These are phyloP conservation scores for Mobula hypostoma DNA, from an alignment of 2,113 vertebrate genomes.

Conservation along the genomic window DNA sequence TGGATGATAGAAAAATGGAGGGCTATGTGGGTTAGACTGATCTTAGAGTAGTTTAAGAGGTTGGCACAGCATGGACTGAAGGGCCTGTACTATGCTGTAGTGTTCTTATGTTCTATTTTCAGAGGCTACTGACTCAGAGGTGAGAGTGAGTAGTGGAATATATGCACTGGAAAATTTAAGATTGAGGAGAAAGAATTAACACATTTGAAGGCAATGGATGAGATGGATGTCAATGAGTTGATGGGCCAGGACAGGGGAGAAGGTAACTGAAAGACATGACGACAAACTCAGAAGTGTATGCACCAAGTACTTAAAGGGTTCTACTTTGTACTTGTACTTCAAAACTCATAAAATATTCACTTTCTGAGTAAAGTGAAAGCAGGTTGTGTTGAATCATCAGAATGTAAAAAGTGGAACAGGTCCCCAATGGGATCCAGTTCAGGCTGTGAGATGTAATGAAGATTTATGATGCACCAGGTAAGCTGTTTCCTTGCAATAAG, in stretches of 20 bases:
- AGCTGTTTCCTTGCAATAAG: slow-evolving; percentile 32
- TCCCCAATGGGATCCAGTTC: slow-evolving; percentile 4
- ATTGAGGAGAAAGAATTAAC: not conserved
- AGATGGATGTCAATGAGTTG: not conserved
- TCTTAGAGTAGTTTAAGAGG: too few species aligned
- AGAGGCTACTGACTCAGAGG: not conserved
- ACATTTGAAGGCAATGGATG: not conserved
- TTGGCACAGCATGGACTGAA: too few species aligned
- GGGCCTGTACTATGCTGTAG: too few species aligned
- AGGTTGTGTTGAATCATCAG: slow-evolving; percentile 26
- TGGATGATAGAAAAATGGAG: too few species aligned
- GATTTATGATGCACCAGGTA: slow-evolving; percentile 21
- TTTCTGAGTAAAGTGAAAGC: not conserved
- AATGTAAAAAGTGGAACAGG: slow-evolving; percentile 30
- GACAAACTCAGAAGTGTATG: not conserved
- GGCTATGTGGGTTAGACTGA: too few species aligned
- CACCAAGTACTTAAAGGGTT: not conserved
- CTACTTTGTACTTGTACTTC: not conserved
- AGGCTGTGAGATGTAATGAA: slow-evolving; percentile 16
- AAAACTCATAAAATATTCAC: not conserved
- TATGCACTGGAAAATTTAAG: not conserved
- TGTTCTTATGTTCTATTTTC: too few species aligned
- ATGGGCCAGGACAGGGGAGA: not conserved
- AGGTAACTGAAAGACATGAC: not conserved
- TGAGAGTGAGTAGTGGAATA: not conserved